Percentiles rank a stretch among this genome's conserved stretches.
Conservation (phyloP, 2,888 invertebrate genomes). For the Opisthograptis luteolata region DNA sequence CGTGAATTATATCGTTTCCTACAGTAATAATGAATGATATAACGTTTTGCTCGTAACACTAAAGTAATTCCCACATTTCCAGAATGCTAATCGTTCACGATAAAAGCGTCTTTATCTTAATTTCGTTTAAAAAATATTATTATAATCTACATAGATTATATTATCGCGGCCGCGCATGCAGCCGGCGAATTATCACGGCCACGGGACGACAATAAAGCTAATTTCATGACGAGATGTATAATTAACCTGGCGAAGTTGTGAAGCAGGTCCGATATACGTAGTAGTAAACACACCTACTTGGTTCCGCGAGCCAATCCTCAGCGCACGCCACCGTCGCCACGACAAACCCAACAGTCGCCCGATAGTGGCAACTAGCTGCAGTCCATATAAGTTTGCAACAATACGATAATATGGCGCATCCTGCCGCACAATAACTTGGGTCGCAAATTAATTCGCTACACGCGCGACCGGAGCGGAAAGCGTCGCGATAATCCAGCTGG, state of each 20-base stretch:
- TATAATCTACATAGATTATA: constrained; percentile 10
- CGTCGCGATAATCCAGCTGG: constrained; percentile 50
- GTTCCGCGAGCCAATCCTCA: not conserved
- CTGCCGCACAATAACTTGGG: constrained; percentile 36
- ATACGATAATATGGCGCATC: constrained; percentile 44
- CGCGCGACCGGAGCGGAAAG: constrained; percentile 46
- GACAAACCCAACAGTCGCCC: not conserved
- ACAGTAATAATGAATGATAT: constrained; percentile 8
- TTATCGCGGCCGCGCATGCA: constrained; percentile 5
- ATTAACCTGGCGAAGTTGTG: constrained; percentile 1
- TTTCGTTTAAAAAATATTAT: constrained; percentile 7
- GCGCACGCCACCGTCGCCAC: not conserved
- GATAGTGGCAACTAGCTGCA: not conserved
- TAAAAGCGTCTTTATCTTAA: constrained; percentile 16
- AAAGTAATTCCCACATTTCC: constrained; percentile 13
- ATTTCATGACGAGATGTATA: not conserved
- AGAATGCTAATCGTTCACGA: constrained; percentile 19
- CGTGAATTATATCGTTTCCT: not conserved
- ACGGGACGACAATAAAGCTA: not conserved
- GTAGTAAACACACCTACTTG: not conserved
- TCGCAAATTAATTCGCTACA: constrained; percentile 49
- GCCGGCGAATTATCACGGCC: constrained; percentile 13
- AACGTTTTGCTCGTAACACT: constrained; percentile 11
- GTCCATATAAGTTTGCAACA: constrained; percentile 43
- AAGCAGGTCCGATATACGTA: not conserved